Percentiles rank a stretch among this genome's conserved stretches.
These are phyloP conservation scores for Elymnias hypermnestra DNA, from an alignment of 1,140 invertebrate genomes.

Conservation along the genomic window DNA sequence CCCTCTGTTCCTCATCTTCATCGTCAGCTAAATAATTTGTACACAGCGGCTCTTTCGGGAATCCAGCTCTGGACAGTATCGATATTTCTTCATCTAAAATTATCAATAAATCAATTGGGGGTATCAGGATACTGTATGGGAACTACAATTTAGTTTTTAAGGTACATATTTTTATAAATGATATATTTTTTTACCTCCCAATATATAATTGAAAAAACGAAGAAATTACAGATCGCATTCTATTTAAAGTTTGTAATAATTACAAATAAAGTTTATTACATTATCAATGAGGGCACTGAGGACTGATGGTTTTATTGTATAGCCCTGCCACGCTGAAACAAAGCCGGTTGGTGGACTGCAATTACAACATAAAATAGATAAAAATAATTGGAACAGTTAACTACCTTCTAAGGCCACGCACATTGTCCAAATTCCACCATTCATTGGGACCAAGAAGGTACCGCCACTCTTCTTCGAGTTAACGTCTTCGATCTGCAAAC, in stretches of 20 bases:
- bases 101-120: constrained; percentile 1
- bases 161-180: no score
- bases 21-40: constrained; percentile 87
- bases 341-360: no score
- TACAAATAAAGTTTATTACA: no score
- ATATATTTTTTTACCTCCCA: no score
- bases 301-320: no score
- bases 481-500: constrained; percentile 60
- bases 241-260: no score
- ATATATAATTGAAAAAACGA: constrained; percentile 5
- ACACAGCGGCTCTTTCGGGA: constrained; percentile 82
- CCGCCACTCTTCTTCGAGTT: constrained; percentile 55
- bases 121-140: no score
- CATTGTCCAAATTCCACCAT: constrained; percentile 91
- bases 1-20: constrained; percentile 81
- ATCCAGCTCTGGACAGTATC: constrained; percentile 80
- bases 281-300: no score
- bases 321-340: no score
- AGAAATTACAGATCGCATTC: background rate
- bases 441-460: constrained; percentile 88
- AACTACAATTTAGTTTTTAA: no score
- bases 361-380: background rate
- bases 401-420: constrained; percentile 85
- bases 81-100: constrained; percentile 83
- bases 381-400: background rate